Percentiles rank a stretch among this genome's conserved stretches.
These are phyloP conservation scores for Gephyroberyx darwinii DNA, from an alignment of 2,797 vertebrate species.

Conservation along the genomic window DNA sequence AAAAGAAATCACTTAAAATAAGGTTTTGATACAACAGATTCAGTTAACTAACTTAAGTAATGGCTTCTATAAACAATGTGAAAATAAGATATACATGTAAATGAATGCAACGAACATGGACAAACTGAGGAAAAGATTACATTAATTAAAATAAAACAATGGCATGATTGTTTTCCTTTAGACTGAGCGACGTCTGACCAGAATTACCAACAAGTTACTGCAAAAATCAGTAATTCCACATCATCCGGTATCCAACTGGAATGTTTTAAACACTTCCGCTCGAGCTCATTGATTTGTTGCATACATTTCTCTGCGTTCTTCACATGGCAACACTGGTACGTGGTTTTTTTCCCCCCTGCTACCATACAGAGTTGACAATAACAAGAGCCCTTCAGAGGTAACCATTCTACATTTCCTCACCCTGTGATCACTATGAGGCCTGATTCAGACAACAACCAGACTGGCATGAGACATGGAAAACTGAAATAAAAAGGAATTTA, in stretches of 20 bases:
- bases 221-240: slow-evolving; percentile 64
- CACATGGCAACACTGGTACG: slow-evolving; percentile 34
- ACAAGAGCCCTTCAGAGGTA: slow-evolving; percentile 18
- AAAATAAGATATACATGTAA: slow-evolving; percentile 91
- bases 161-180: slow-evolving; percentile 91
- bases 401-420: background rate
- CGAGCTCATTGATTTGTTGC: slow-evolving; percentile 37
- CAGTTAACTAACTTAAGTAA: slow-evolving; percentile 90
- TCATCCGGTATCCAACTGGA: slow-evolving; percentile 64
- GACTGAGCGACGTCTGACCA: slow-evolving; percentile 65
- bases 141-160: slow-evolving; percentile 93
- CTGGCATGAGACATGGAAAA: slow-evolving; percentile 26
- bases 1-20: slow-evolving; percentile 95
- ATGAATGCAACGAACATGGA: slow-evolving; percentile 76
- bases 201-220: slow-evolving; percentile 84
- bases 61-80: slow-evolving; percentile 95
- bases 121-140: slow-evolving; percentile 88
- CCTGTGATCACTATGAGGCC: slow-evolving; percentile 17
- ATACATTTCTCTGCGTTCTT: slow-evolving; percentile 47
- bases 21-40: slow-evolving; percentile 96
- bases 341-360: background rate
- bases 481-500: slow-evolving; percentile 57
- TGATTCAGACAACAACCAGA: slow-evolving; percentile 46
- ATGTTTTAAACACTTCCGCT: slow-evolving; percentile 55
- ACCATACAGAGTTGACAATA: background rate